These are phyloP conservation scores for Hypercompe scribonia DNA, from an alignment of 2,888 invertebrate genomes.

Conservation along the genomic window DNA sequence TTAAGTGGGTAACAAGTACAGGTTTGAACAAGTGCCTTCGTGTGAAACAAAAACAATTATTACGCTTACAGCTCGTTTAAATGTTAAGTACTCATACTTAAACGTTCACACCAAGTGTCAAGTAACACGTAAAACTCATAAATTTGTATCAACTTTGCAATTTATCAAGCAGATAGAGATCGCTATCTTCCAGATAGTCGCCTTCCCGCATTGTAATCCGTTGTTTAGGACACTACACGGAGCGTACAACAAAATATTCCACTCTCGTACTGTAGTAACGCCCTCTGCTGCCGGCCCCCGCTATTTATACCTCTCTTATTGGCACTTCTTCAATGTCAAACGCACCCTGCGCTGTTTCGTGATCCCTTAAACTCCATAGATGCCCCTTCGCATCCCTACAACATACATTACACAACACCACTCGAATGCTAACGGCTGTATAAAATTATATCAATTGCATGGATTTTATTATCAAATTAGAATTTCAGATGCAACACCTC, in stretches of 20 bases:
- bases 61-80: constrained; percentile 44
- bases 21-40: constrained; percentile 37
- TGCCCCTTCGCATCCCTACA: constrained; percentile 71
- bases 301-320: constrained; percentile 87
- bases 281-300: constrained; percentile 80
- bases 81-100: constrained; percentile 48
- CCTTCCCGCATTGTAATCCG: constrained; percentile 84
- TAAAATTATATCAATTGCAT: constrained; percentile 84
- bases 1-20: constrained; percentile 41
- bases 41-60: constrained; percentile 50
- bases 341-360: constrained; percentile 84
- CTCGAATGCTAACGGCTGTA: constrained; percentile 80
- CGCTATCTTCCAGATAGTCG: constrained; percentile 70
- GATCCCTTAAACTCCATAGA: constrained; percentile 72
- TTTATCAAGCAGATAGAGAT: constrained; percentile 76
- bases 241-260: constrained; percentile 82
- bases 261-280: constrained; percentile 85
- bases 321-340: constrained; percentile 88
- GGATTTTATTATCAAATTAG: constrained; percentile 80
- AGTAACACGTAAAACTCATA: constrained; percentile 64
- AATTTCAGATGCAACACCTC: constrained; percentile 77
- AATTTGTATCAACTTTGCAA: constrained; percentile 72
- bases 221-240: constrained; percentile 77
- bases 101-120: constrained; percentile 53
- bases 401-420: constrained; percentile 82